These are phyloP conservation scores for Drosophila monieri DNA, from an alignment of 2,888 invertebrate species.

Conservation along the genomic window DNA sequence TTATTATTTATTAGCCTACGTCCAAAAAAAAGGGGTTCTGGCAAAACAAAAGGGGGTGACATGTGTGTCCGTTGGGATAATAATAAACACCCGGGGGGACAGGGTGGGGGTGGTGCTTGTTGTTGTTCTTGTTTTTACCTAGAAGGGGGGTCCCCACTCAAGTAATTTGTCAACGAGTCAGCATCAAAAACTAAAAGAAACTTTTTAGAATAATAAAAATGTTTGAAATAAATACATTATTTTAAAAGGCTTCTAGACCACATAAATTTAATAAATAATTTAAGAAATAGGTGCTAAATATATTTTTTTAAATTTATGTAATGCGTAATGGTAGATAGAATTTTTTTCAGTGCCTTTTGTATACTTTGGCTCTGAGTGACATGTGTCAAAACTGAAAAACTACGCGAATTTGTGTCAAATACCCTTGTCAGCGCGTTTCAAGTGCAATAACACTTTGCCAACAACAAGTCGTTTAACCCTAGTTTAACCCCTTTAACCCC, in stretches of 20 bases:
- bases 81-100: conserved; percentile 66
- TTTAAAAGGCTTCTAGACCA: too few species aligned
- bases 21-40: conserved; percentile 5
- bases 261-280: too few species aligned
- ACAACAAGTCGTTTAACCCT: conserved; percentile 28
- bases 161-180: conserved; percentile 65
- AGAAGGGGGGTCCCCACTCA: conserved; percentile 25
- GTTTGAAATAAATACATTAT: too few species aligned
- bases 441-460: conserved; percentile 62
- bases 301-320: not conserved
- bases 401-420: conserved; percentile 82
- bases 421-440: conserved; percentile 80
- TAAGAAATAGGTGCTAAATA: not conserved
- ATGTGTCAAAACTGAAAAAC: conserved; percentile 80
- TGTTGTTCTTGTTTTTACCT: not conserved
- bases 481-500: conserved; percentile 6
- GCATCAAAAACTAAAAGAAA: conserved; percentile 46
- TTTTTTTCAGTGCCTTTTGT: conserved; percentile 13
- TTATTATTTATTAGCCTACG: conserved; percentile 74
- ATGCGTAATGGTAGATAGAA: not conserved
- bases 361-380: conserved; percentile 67
- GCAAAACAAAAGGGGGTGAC: conserved; percentile 34
- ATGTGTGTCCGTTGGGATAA: conserved; percentile 70
- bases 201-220: conserved; percentile 4
- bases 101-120: not conserved